Percentiles rank a stretch among this genome's conserved stretches.
Evolutionary conservation across 2,113 vertebrate species (phyloP).

Genomic region (Hydropotes inermis): DNA sequence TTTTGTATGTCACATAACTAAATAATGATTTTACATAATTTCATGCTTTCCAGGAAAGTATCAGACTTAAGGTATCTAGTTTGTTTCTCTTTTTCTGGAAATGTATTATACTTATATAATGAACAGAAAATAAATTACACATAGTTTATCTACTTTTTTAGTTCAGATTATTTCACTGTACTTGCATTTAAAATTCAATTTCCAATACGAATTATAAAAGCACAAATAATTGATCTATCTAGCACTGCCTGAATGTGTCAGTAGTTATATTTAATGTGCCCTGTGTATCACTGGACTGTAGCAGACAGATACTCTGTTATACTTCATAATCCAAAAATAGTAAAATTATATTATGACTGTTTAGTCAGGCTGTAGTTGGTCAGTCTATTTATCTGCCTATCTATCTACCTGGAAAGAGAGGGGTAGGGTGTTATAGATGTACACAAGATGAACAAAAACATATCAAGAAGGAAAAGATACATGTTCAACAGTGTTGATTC

Average conservation of each 20-base stretch:
- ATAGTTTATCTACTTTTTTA: background rate
- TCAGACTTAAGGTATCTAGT: background rate
- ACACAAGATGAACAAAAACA: background rate
- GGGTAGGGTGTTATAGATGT: background rate
- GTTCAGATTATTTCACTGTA: background rate
- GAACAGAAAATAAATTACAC: background rate
- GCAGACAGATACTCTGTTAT: background rate
- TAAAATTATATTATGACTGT: background rate
- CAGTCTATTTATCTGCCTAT: background rate
- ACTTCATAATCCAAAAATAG: background rate
- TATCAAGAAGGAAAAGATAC: background rate
- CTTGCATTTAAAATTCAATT: background rate
- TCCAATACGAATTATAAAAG: background rate
- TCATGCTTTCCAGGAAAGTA: background rate
- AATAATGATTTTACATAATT: background rate
- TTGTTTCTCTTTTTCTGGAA: background rate
- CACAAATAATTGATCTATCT: background rate
- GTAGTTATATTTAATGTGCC: background rate
- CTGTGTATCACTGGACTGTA: background rate
- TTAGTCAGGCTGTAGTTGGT: background rate
- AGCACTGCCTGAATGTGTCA: background rate
- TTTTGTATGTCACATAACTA: background rate
- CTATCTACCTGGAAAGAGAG: background rate
- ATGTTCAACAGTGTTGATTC: background rate
- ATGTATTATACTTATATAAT: background rate